Evolutionary conservation across 2,113 vertebrate genomes (phyloP).

Genomic region (Syngnathus floridae): DNA sequence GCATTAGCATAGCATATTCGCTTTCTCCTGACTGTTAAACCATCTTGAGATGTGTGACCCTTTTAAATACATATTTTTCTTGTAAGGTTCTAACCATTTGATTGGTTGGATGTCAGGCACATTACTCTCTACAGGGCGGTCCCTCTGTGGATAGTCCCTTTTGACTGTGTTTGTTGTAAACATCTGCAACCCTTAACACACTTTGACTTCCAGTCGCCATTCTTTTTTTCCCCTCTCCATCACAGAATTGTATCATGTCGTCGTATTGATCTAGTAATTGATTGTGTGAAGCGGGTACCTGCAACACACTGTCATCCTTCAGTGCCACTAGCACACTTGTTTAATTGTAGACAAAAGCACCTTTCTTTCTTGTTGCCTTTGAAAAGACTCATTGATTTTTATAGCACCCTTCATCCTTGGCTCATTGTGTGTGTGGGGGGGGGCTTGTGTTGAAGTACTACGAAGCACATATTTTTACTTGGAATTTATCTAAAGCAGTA

Average conservation of each 20-base stretch:
- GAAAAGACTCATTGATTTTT: conserved; percentile 68
- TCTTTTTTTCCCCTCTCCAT: conserved; percentile 36
- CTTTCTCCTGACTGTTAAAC: not conserved
- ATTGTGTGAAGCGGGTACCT: conserved; percentile 59
- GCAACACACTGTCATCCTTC: conserved; percentile 51
- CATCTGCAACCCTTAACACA: conserved; percentile 43
- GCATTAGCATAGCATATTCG: not conserved
- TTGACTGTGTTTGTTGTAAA: conserved; percentile 42
- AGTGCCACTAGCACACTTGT: conserved; percentile 51
- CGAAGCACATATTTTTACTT: conserved; percentile 33
- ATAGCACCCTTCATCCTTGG: conserved; percentile 56
- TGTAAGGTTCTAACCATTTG: not conserved
- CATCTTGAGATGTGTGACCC: not conserved
- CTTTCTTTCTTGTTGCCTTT: conserved; percentile 64
- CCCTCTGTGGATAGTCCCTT: conserved; percentile 19
- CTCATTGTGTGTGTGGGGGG: conserved; percentile 18
- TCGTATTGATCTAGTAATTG: conserved; percentile 58
- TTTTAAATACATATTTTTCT: not conserved
- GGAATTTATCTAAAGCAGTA: not conserved
- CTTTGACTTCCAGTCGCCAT: conserved; percentile 20
- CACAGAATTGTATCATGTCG: conserved; percentile 58
- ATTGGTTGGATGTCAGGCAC: not conserved
- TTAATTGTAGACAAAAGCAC: conserved; percentile 64
- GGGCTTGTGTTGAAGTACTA: conserved; percentile 44
- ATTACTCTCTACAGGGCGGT: conserved; percentile 21